Evolutionary conservation across 2,888 invertebrate genomes (phyloP), one percentile per base, ranked within the genome.

Genomic region (Epirrita christyi): DNA sequence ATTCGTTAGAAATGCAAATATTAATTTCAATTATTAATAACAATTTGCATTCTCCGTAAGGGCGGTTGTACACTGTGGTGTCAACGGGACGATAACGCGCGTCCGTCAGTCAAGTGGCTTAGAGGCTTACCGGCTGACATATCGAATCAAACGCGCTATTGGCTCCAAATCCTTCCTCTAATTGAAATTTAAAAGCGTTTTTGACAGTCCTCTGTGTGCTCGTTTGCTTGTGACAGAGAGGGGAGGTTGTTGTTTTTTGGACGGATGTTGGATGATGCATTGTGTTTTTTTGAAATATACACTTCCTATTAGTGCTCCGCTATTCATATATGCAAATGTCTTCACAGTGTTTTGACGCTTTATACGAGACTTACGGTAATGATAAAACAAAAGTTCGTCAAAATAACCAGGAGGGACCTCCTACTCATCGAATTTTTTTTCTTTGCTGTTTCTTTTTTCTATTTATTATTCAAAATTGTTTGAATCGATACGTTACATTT

Each of bases 171-270:
- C 79, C 80, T 70, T 69, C 69, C 76, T 75, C 80, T 81, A 81
- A 82, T 82, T 82, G 81, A 81, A 80, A 78, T 82, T 81, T 81
- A 78, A 79, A 81, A 81, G 76, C 76, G 68, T 78, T 82, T 82
- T 80, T 79, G 81, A 81, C 82, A 80, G 76, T 70, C 70, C 72
- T 68, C 71, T 73, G 62, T 69, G 65, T 63, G 61, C 68, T 72
- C 71, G 71, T 73, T 75, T 69, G 71, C 68, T 68, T 72, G 71
- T 68, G 67, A 75, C 74, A 70, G 71, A 70, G 59, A 65, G 63
- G 66, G 65, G 49, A 58, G 59, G 60, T 61, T 60, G 64, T 44
- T 49, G 42, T 47, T 46, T 41, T 49, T 27, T 14, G 1, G 36
- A 49, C 28, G 48, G 46, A 51, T 34, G 59, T 38, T 56, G 55